Evolutionary conservation across 1,140 invertebrate genomes (phyloP).

Genomic region (Nephotettix cincticeps): DNA sequence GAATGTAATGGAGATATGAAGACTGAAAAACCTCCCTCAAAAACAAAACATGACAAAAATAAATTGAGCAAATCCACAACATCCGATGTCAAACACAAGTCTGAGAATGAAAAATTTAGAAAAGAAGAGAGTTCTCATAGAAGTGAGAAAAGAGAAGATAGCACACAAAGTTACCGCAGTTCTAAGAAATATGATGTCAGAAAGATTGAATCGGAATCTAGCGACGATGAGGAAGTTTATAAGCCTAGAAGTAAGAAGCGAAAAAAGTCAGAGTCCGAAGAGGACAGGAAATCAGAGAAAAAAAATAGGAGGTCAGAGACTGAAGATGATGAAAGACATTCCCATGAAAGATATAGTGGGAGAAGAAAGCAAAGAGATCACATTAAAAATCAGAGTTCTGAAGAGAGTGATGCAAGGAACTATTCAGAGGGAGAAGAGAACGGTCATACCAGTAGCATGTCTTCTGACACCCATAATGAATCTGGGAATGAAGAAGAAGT

Average conservation of each 20-base stretch:
- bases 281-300: conserved; percentile 4
- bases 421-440: conserved; percentile 37
- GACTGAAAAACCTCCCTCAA: conserved; percentile 26
- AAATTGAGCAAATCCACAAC: not conserved
- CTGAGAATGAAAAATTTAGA: conserved; percentile 5
- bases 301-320: conserved; percentile 11
- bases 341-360: not conserved
- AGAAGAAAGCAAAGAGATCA: not conserved
- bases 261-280: conserved; percentile 16
- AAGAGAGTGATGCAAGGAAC: conserved; percentile 25
- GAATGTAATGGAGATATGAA: conserved; percentile 32
- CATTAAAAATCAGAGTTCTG: not conserved
- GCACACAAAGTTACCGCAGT: too few species aligned
- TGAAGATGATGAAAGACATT: not conserved
- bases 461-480: conserved; percentile 6
- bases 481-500: conserved; percentile 18
- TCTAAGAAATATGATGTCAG: not conserved
- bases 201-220: not conserved
- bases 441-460: conserved; percentile 39
- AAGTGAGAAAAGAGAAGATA: conserved; percentile 7
- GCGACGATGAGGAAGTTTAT: conserved; percentile 33
- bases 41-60: not conserved
- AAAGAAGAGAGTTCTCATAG: not conserved
- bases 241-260: conserved; percentile 12
- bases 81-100: not conserved